Conservation (phyloP, 2,888 invertebrate genomes). For the Saturnia japonica region DNA sequence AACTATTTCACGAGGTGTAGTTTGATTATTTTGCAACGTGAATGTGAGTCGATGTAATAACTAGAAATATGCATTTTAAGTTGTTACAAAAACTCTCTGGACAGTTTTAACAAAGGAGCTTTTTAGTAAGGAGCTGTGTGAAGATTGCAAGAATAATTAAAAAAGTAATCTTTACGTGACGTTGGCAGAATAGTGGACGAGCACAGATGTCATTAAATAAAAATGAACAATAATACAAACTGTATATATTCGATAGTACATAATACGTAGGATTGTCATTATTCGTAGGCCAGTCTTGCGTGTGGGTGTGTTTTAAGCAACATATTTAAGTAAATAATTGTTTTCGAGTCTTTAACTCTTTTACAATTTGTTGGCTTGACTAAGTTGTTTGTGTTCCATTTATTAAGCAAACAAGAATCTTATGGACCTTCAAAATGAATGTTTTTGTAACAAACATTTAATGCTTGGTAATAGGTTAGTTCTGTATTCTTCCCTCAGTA, state of each 20-base stretch:
- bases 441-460: neutral
- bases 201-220: no score
- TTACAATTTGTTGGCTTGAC: conserved; percentile 20
- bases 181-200: no score
- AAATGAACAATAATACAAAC: neutral
- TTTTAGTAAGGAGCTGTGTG: no score
- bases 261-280: neutral
- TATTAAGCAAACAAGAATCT: neutral
- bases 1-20: no score
- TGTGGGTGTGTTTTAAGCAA: conserved; percentile 17
- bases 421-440: neutral
- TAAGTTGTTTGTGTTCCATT: conserved; percentile 22
- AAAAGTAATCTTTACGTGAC: no score
- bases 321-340: conserved; percentile 21
- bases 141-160: no score
- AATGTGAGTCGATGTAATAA: no score
- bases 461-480: neutral
- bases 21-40: no score
- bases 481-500: neutral
- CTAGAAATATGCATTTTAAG: no score
- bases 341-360: conserved; percentile 20
- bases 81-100: no score
- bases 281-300: neutral
- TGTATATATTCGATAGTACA: neutral
- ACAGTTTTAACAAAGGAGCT: no score